Base-by-base conservation (phyloP, 2,113 vertebrate genomes). In the Pardalotus punctatus region DNA sequence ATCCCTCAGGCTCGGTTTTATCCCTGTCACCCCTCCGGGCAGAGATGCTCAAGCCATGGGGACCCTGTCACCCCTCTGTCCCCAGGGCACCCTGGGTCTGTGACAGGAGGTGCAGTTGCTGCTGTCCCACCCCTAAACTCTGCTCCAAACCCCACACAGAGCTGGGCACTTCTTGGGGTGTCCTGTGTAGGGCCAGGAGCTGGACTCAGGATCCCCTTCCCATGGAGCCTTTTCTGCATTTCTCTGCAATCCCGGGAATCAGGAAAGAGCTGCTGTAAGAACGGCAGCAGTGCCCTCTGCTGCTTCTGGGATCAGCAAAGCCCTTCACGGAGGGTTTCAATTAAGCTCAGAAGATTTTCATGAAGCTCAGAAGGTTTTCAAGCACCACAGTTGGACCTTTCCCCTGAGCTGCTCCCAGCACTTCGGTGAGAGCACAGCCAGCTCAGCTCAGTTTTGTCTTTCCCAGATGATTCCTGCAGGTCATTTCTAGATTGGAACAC, bases 261-360 rank as follows among this genome's bases (percentile, higher is more conserved):
- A 9, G 50, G 35, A 8, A 12, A 6, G 1, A 42, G 33, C 48
- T 20, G 51, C 70, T 19, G 54, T 35, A 1, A 12, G 28, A 60
- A 20, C 10, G 1, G 53, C 89, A 88, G 91, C 66, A 77, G 28
- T 80, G 93, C 95, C 96, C 95, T 93, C 95, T 95, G 35, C 84
- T 23, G 93, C 21, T 22, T 2, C 7, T 3, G 25, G 31, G 3
- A 12, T 1, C n/a, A 1, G 19, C 53, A 19, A 19, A 56, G n/a
- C 27, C 64, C 85, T 12, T 21, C 24, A 11, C 2, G 2, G 9
- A 47, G 5, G 9, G 2, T 21, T 28, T 64, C 11, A 15, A 69
- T 65, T 19, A 13, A 13, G 4, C 42, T 62, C 54, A 8, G 40
- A 5, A 33, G 42, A 57, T 51, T 89, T 81, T 47, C 61, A 78